phyloP scores from a whole-genome alignment of 2,113 vertebrate species.

The Burhinus bistriatus region DNA sequence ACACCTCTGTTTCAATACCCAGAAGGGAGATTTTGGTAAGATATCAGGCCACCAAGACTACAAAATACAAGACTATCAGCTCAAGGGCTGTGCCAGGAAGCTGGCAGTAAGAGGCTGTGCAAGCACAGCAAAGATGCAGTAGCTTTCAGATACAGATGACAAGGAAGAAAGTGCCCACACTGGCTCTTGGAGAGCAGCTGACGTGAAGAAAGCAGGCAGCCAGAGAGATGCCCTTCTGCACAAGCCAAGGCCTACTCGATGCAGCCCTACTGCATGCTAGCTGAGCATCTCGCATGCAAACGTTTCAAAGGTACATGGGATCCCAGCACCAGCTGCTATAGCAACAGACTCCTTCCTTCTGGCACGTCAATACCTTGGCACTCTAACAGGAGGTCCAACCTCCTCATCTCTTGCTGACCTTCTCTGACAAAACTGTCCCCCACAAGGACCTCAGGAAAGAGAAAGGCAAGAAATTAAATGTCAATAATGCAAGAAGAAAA shows the following conservation, averaged over 20 bases:
- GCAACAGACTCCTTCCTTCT: not conserved
- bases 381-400: not conserved
- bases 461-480: not conserved
- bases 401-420: not conserved
- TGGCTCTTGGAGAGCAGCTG: not conserved
- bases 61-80: not conserved
- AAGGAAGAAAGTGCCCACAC: not conserved
- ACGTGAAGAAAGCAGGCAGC: not conserved
- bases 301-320: not conserved
- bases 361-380: fast-evolving
- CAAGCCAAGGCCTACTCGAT: fast-evolving
- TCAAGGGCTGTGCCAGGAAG: not conserved
- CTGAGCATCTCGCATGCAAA: not conserved
- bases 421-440: not conserved
- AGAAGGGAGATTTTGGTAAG: not conserved
- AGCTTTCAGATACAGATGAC: not conserved
- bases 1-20: not conserved
- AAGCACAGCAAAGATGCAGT: not conserved
- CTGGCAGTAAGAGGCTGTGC: not conserved
- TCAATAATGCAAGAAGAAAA: not conserved
- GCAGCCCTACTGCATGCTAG: not conserved
- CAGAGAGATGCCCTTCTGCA: not conserved
- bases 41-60: not conserved
- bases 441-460: not conserved
- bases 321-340: not conserved